These are phyloP conservation scores for Eolophus roseicapilla DNA, from an alignment of 2,113 vertebrate genomes.

Conservation along the genomic window DNA sequence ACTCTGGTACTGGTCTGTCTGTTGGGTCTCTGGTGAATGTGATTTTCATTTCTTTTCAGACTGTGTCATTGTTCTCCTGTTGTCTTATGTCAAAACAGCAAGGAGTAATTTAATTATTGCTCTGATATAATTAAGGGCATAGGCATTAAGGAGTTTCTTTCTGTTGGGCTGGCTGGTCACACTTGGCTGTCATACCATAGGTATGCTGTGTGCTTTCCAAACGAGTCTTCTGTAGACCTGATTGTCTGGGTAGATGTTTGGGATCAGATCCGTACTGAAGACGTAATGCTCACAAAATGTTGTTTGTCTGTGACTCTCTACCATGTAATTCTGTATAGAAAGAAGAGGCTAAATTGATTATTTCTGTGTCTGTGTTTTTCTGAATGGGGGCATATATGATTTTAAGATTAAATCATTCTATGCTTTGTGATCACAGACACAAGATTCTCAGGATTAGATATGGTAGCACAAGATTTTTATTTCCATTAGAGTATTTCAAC, in stretches of 20 bases:
- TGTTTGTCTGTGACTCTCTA: neutral
- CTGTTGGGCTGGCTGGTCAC: neutral
- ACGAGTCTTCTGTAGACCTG: neutral
- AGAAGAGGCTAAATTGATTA: neutral
- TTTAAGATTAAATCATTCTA: neutral
- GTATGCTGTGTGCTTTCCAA: neutral
- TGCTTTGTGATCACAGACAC: neutral
- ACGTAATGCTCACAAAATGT: neutral
- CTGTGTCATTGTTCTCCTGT: neutral
- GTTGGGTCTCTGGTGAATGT: neutral
- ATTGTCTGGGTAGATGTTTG: neutral
- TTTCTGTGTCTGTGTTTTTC: neutral
- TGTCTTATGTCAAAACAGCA: neutral
- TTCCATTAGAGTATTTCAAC: neutral
- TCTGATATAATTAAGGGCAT: neutral
- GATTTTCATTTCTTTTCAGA: slow-evolving; percentile 3
- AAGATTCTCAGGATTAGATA: neutral
- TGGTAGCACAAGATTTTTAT: neutral
- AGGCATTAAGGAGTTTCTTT: neutral
- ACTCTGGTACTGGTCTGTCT: neutral
- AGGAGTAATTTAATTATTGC: neutral
- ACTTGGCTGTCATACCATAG: neutral
- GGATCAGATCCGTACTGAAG: neutral
- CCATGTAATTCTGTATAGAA: neutral
- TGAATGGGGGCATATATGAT: neutral